These are phyloP conservation scores for Probaryconus sp. DNA, from an alignment of 1,140 invertebrate genomes.

Conservation along the genomic window DNA sequence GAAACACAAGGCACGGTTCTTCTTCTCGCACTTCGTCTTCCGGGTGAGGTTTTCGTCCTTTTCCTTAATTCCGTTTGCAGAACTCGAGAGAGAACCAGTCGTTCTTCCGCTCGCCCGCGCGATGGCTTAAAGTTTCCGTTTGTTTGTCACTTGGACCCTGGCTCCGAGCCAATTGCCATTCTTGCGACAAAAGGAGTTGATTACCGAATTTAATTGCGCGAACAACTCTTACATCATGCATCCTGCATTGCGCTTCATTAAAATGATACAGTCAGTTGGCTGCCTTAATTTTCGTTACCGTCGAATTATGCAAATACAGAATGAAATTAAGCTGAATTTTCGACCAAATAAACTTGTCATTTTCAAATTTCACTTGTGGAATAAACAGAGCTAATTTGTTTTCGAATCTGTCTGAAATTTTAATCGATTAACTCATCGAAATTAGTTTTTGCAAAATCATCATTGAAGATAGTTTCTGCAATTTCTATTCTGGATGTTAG, in stretches of 20 bases:
- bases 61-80: slow-evolving; percentile 56
- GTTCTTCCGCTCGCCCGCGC: slow-evolving; percentile 30
- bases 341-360: not conserved
- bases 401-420: too few species aligned
- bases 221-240: slow-evolving; percentile 54
- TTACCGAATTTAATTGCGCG: slow-evolving; percentile 60
- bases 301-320: too few species aligned
- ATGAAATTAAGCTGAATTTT: too few species aligned
- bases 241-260: slow-evolving; percentile 38
- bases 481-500: too few species aligned
- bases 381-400: too few species aligned
- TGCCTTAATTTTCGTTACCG: slow-evolving; percentile 11
- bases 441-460: too few species aligned
- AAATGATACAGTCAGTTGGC: slow-evolving; percentile 34
- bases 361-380: too few species aligned
- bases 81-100: slow-evolving; percentile 27
- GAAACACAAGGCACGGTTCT: slow-evolving; percentile 54
- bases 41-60: slow-evolving; percentile 39
- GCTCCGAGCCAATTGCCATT: slow-evolving; percentile 57
- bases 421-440: too few species aligned
- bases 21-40: slow-evolving; percentile 44
- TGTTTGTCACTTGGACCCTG: slow-evolving; percentile 62
- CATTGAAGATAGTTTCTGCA: too few species aligned
- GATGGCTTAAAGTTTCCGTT: slow-evolving; percentile 57
- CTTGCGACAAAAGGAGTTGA: slow-evolving; percentile 56